Conservation (phyloP, 2,797 vertebrate species). For the Darevskia mixta region DNA sequence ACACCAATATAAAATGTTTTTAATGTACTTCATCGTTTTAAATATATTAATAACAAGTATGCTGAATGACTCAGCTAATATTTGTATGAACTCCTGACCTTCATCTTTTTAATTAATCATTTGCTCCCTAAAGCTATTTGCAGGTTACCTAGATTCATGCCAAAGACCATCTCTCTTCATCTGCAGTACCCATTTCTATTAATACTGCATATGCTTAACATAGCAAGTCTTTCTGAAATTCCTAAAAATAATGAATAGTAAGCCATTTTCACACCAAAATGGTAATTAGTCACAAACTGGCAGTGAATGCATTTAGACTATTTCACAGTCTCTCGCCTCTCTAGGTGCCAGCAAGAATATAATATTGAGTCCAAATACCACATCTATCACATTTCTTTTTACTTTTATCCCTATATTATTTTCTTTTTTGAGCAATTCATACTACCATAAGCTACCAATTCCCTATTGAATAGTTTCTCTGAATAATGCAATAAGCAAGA, state of each 20-base stretch:
- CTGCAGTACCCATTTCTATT: constrained; percentile 11
- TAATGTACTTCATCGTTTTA: constrained; percentile 21
- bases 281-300: constrained; percentile 39
- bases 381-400: constrained; percentile 41
- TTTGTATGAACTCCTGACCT: constrained; percentile 55
- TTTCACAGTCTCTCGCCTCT: constrained; percentile 28
- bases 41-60: constrained; percentile 40
- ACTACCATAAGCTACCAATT: constrained; percentile 60
- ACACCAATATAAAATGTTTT: background rate
- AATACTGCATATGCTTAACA: constrained; percentile 28
- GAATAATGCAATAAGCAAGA: constrained; percentile 69
- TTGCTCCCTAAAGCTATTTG: constrained; percentile 10
- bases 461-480: constrained; percentile 44
- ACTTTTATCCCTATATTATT: constrained; percentile 50
- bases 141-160: constrained; percentile 2
- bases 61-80: constrained; percentile 41
- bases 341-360: background rate
- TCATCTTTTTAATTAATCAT: constrained; percentile 39
- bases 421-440: constrained; percentile 50
- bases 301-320: constrained; percentile 32
- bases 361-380: constrained; percentile 27
- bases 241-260: background rate
- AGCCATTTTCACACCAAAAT: constrained; percentile 29
- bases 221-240: constrained; percentile 8
- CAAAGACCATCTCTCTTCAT: constrained; percentile 18